A percentile compares a stretch with the other conserved stretches of the same genome.
Conservation (phyloP, 2,888 invertebrate species). For the Hypomecis punctinalis region DNA sequence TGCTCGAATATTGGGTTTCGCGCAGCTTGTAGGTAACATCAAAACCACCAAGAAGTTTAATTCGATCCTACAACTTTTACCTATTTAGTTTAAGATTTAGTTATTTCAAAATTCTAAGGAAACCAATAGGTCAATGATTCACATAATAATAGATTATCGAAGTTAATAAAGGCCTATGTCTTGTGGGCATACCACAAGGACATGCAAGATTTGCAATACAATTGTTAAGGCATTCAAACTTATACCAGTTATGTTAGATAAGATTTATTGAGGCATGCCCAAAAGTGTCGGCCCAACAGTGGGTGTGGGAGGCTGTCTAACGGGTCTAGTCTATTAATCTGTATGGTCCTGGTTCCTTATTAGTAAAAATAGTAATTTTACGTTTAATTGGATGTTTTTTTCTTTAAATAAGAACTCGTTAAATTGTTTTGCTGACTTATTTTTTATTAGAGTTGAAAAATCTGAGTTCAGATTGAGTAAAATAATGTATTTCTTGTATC, state of each 20-base stretch:
- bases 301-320: conserved; percentile 12
- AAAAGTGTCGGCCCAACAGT: conserved; percentile 1
- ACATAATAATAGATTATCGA: background rate
- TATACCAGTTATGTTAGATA: conserved; percentile 12
- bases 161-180: background rate
- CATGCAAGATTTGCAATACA: conserved; percentile 4
- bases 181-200: background rate
- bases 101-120: too few species aligned
- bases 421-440: too few species aligned
- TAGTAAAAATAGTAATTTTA: background rate
- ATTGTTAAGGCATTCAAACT: conserved; percentile 1
- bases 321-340: conserved; percentile 9
- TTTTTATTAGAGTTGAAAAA: too few species aligned
- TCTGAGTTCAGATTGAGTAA: too few species aligned
- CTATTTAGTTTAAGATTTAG: too few species aligned
- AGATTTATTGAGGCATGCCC: conserved; percentile 13
- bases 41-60: too few species aligned
- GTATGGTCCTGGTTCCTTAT: conserved; percentile 2
- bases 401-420: background rate
- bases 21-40: too few species aligned
- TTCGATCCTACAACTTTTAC: too few species aligned
- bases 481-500: too few species aligned
- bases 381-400: background rate
- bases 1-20: too few species aligned
- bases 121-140: background rate